These are phyloP conservation scores for Ornithoptera priamus DNA, from an alignment of 2,888 invertebrate species.

Conservation along the genomic window DNA sequence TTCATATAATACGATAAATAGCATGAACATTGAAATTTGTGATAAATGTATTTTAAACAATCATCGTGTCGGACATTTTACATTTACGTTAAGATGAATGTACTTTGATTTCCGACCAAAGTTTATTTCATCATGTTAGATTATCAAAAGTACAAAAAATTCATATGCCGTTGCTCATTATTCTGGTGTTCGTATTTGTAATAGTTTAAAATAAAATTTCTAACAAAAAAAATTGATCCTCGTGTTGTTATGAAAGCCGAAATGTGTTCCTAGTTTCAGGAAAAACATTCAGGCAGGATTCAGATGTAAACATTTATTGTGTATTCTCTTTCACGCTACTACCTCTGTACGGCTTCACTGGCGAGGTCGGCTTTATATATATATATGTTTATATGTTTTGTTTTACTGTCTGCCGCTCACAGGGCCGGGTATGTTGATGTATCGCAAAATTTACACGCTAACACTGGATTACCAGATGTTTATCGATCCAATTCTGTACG, in stretches of 20 bases:
- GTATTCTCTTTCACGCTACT: constrained; percentile 45
- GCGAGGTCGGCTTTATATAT: constrained; percentile 53
- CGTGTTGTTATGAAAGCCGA: constrained; percentile 6
- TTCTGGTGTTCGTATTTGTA: too few relatives aligned
- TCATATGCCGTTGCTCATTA: too few relatives aligned
- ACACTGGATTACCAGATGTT: too few relatives aligned
- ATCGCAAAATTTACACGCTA: too few relatives aligned
- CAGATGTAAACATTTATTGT: constrained; percentile 45
- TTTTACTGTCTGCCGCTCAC: neutral
- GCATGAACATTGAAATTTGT: neutral
- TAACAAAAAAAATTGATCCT: neutral
- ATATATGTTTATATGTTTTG: constrained; percentile 22
- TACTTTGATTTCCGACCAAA: neutral
- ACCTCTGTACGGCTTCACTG: constrained; percentile 55
- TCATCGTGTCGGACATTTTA: neutral
- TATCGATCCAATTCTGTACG: too few relatives aligned
- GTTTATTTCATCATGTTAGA: neutral
- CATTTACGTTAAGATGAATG: too few relatives aligned
- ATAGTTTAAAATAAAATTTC: too few relatives aligned
- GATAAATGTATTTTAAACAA: neutral
- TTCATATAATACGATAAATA: neutral
- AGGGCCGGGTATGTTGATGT: neutral
- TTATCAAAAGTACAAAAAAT: too few relatives aligned
- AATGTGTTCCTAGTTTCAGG: constrained; percentile 11
- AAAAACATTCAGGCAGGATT: constrained; percentile 22